phyloP scores from a whole-genome alignment of 2,797 vertebrate genomes.

The Craterocephalus amniculus region DNA sequence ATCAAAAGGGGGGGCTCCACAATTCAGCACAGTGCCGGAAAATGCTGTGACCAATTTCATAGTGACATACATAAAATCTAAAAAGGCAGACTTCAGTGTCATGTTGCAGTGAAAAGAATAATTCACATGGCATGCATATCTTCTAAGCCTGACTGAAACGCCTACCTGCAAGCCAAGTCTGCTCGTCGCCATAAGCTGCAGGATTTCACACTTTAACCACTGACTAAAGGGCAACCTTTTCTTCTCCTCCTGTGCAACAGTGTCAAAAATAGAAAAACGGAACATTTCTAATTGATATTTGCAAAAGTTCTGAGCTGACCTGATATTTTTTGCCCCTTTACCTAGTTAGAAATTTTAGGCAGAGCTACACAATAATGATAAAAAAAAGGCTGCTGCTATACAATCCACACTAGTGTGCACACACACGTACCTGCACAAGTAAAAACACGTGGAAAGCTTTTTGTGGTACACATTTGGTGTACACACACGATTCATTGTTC shows the following conservation, averaged over 20 bases:
- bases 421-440: slow-evolving; percentile 21
- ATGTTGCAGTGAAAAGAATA: slow-evolving; percentile 55
- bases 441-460: slow-evolving; percentile 17
- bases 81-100: slow-evolving; percentile 56
- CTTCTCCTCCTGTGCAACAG: slow-evolving; percentile 59
- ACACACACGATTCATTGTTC: slow-evolving; percentile 19
- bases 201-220: slow-evolving; percentile 75
- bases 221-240: slow-evolving; percentile 74
- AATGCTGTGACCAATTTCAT: slow-evolving; percentile 42
- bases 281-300: slow-evolving; percentile 72
- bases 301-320: slow-evolving; percentile 36
- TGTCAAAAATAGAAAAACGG: slow-evolving; percentile 70
- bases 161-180: slow-evolving; percentile 74
- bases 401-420: not conserved
- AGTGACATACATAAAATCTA: slow-evolving; percentile 46
- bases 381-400: not conserved
- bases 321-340: slow-evolving; percentile 41
- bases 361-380: slow-evolving; percentile 5
- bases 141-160: slow-evolving; percentile 50
- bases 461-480: not conserved
- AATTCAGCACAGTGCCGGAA: slow-evolving; percentile 14
- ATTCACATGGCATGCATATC: slow-evolving; percentile 60
- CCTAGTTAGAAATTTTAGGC: slow-evolving; percentile 56
- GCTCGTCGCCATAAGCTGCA: slow-evolving; percentile 55
- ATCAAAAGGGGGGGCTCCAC: not conserved